A percentile compares a stretch with the other conserved stretches of the same genome.
Conservation (phyloP, 2,797 vertebrate genomes). For the Peromyscus eremicus region DNA sequence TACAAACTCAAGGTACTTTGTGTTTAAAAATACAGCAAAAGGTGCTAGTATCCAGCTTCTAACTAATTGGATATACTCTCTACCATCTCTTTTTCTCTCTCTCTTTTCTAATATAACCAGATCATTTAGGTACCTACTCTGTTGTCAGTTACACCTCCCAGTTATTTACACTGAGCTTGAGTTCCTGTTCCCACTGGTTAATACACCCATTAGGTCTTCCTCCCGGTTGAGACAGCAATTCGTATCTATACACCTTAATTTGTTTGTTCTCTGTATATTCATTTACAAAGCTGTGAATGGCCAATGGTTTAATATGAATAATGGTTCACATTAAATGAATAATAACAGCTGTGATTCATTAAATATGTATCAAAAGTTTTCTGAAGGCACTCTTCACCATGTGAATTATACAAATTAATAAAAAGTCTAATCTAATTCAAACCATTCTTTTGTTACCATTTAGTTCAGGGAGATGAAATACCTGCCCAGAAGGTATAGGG, state of each 20-base stretch:
- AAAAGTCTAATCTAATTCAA: not conserved
- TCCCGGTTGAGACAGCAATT: no score
- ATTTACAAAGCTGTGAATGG: not conserved
- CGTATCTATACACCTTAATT: not conserved
- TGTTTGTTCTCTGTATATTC: not conserved
- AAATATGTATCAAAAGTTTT: not conserved
- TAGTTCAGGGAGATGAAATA: not conserved
- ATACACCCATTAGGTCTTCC: no score
- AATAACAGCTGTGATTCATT: not conserved
- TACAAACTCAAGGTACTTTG: not conserved
- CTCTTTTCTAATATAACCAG: not conserved
- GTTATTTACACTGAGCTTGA: not conserved
- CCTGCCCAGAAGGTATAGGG: not conserved
- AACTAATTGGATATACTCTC: not conserved
- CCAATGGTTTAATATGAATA: not conserved
- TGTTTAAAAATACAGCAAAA: not conserved
- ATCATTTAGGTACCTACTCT: not conserved
- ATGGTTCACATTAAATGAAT: not conserved
- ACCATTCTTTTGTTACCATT: not conserved
- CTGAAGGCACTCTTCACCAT: not conserved
- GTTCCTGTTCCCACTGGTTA: not conserved
- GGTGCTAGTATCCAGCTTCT: not conserved
- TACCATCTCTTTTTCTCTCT: not conserved
- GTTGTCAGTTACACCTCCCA: not conserved
- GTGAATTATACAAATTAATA: not conserved